Evolutionary conservation across 1,140 invertebrate genomes (phyloP).

Genomic region (Brachystomella parvula): DNA sequence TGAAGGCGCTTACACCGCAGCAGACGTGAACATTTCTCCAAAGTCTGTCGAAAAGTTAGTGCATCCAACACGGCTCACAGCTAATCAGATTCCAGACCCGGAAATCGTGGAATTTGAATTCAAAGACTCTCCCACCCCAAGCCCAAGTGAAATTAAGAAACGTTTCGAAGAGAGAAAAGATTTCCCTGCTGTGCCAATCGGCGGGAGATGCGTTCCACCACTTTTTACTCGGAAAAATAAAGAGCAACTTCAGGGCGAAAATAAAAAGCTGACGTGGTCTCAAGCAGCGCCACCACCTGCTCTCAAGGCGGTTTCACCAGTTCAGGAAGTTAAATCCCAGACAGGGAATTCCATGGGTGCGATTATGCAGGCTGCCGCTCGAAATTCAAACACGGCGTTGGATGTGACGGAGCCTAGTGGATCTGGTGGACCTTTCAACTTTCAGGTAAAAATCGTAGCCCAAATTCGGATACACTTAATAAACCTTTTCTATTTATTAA

Average conservation of each 20-base stretch:
- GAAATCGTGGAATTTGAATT: not conserved
- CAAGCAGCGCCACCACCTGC: not conserved
- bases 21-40: not conserved
- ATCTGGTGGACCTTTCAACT: constrained; percentile 19
- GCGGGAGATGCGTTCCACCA: not conserved
- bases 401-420: constrained; percentile 13
- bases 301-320: not conserved
- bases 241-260: too few relatives aligned
- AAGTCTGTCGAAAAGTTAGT: not conserved
- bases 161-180: not conserved
- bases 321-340: not conserved
- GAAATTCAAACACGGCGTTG: constrained; percentile 25
- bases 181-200: not conserved
- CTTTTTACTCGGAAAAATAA: not conserved
- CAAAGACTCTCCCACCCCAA: not conserved
- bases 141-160: not conserved
- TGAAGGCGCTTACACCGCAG: constrained; percentile 11
- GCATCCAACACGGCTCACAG: not conserved
- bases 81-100: not conserved
- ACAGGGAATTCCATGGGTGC: not conserved
- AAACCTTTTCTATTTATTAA: not conserved
- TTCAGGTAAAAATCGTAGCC: constrained; percentile 9
- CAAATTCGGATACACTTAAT: not conserved
- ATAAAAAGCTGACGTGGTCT: not conserved
- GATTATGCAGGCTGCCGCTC: constrained; percentile 19